phyloP scores from a whole-genome alignment of 2,797 vertebrate species.

The Lates japonicus region DNA sequence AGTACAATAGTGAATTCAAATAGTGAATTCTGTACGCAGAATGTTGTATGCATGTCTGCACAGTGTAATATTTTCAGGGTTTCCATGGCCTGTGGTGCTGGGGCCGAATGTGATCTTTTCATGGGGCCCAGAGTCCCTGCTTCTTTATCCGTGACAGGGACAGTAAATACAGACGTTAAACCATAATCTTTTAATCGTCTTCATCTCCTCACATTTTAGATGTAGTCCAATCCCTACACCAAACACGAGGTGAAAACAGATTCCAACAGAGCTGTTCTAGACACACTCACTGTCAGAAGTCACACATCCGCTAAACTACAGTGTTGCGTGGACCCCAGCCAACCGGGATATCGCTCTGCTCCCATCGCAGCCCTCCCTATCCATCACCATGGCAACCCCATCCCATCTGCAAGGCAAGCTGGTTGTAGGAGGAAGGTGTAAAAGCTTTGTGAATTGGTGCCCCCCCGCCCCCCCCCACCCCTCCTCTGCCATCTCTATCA shows the following conservation, averaged over 20 bases:
- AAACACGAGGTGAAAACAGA: slow-evolving; percentile 1
- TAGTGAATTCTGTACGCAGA: no score
- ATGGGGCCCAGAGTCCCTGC: no score
- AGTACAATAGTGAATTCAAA: no score
- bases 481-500: not conserved
- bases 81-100: no score
- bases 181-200: not conserved
- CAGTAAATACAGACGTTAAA: not conserved
- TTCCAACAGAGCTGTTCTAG: slow-evolving; percentile 13
- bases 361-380: slow-evolving; percentile 12
- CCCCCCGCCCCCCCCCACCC: not conserved
- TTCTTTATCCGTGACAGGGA: not conserved
- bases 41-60: no score
- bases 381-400: slow-evolving; percentile 69
- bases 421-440: slow-evolving; percentile 55
- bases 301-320: slow-evolving; percentile 36
- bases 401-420: slow-evolving; percentile 49
- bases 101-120: no score
- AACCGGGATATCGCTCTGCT: slow-evolving; percentile 29
- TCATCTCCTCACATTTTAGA: not conserved
- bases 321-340: slow-evolving; percentile 25
- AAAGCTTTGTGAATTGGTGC: slow-evolving; percentile 33
- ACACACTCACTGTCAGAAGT: slow-evolving; percentile 31
- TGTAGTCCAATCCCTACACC: not conserved
- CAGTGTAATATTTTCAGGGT: no score